phyloP scores from a whole-genome alignment of 2,888 invertebrate genomes.

The Drosophila lacicola region DNA sequence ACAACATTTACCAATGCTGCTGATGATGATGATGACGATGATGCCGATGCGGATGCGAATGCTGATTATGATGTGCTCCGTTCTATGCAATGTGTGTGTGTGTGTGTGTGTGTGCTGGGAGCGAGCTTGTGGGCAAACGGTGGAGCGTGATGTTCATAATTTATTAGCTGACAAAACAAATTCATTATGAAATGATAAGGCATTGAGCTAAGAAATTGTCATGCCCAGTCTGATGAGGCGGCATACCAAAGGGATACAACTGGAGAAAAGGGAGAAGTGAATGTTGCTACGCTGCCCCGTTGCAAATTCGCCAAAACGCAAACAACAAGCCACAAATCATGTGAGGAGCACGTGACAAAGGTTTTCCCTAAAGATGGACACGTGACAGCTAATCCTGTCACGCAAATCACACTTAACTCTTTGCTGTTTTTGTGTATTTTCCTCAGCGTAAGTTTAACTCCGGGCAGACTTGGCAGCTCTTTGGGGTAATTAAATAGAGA shows the following conservation, averaged over 20 bases:
- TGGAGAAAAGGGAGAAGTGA: background rate
- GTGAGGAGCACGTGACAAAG: slow-evolving; percentile 57
- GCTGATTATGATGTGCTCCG: slow-evolving; percentile 71
- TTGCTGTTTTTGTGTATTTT: slow-evolving; percentile 9
- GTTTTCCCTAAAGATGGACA: slow-evolving; percentile 37
- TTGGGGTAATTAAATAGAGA: slow-evolving; percentile 47
- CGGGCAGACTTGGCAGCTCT: slow-evolving; percentile 5
- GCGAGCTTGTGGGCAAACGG: slow-evolving; percentile 48
- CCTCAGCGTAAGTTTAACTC: background rate
- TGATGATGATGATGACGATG: slow-evolving; percentile 37
- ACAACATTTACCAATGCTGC: slow-evolving; percentile 56
- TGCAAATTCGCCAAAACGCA: slow-evolving; percentile 19
- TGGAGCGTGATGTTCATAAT: slow-evolving; percentile 74
- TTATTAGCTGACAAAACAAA: slow-evolving; percentile 82
- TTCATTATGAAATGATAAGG: slow-evolving; percentile 80
- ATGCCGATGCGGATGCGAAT: slow-evolving; percentile 43
- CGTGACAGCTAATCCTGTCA: slow-evolving; percentile 62
- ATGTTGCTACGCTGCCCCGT: background rate
- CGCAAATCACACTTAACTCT: slow-evolving; percentile 59
- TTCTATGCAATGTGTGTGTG: slow-evolving; percentile 7
- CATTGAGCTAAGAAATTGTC: slow-evolving; percentile 63
- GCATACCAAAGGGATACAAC: slow-evolving; percentile 36
- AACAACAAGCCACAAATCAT: slow-evolving; percentile 32
- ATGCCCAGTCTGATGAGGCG: slow-evolving; percentile 51
- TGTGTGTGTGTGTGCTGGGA: background rate